These are phyloP conservation scores for Mesorhabditis sp. DNA, from an alignment of 2,888 invertebrate genomes.

Conservation along the genomic window DNA sequence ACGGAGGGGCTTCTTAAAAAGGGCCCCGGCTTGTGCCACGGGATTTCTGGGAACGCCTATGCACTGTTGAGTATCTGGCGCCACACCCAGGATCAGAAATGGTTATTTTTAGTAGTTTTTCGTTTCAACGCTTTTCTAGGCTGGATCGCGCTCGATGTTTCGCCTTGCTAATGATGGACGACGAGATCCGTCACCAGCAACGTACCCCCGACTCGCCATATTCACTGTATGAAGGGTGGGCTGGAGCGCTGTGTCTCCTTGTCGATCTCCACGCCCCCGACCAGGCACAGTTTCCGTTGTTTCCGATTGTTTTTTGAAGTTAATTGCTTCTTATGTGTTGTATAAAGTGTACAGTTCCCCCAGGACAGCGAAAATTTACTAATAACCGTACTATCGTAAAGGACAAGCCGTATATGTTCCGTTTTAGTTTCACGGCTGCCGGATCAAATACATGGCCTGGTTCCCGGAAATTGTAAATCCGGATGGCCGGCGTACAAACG, in stretches of 20 bases:
- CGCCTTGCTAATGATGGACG: conserved; percentile 71
- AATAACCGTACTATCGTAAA: too few relatives aligned
- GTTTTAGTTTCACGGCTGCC: too few relatives aligned
- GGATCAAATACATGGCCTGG: too few relatives aligned
- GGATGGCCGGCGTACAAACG: too few relatives aligned
- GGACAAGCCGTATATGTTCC: too few relatives aligned
- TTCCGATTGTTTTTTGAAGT: conserved; percentile 68
- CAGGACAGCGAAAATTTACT: too few relatives aligned
- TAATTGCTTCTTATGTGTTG: conserved; percentile 6
- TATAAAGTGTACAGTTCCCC: neutral
- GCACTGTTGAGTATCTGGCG: conserved; percentile 75
- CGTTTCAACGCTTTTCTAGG: neutral
- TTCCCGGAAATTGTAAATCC: too few relatives aligned
- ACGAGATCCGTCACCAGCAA: conserved; percentile 58
- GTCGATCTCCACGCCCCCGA: conserved; percentile 74
- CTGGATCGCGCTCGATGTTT: conserved; percentile 68
- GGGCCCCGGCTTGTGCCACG: conserved; percentile 84
- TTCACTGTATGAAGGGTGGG: conserved; percentile 80
- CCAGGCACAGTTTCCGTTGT: conserved; percentile 77
- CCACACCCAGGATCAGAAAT: conserved; percentile 64
- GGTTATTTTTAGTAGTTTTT: neutral
- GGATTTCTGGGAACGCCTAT: conserved; percentile 75
- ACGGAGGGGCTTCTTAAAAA: conserved; percentile 76
- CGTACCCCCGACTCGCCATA: conserved; percentile 78
- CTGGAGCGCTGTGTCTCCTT: conserved; percentile 80